These are phyloP conservation scores for Pipa parva DNA, from an alignment of 2,113 vertebrate genomes.

Conservation along the genomic window DNA sequence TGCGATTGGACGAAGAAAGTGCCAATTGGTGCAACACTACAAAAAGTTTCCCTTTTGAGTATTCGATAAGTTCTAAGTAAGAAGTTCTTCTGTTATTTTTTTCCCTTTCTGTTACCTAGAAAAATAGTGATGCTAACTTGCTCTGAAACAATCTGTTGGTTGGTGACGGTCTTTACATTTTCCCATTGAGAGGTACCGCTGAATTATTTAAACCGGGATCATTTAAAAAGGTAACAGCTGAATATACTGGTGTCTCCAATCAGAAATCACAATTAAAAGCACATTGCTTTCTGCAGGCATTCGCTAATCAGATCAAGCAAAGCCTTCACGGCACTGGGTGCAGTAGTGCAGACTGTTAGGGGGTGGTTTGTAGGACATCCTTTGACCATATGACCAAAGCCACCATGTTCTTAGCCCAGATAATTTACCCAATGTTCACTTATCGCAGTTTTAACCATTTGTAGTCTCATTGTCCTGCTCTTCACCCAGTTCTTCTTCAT, in stretches of 20 bases:
- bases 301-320: not conserved
- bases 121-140: not conserved
- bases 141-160: not conserved
- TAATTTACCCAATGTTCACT: not conserved
- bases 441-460: not conserved
- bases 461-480: slow-evolving; percentile 7
- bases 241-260: slow-evolving; percentile 14
- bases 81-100: not conserved
- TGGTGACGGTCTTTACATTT: not conserved
- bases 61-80: not conserved
- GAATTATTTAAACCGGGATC: not conserved
- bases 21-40: not conserved
- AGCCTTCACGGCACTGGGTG: not conserved
- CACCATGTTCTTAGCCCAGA: not conserved
- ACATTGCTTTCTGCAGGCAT: not conserved
- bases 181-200: not conserved
- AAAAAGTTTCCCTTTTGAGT: not conserved
- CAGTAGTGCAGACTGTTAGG: not conserved
- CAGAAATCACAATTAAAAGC: not conserved
- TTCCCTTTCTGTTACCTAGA: not conserved
- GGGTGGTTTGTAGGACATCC: not conserved
- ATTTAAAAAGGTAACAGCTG: slow-evolving; percentile 6
- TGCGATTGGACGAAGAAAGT: not conserved
- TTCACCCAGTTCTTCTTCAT: slow-evolving; percentile 12
- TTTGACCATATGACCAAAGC: not conserved